phyloP scores from a whole-genome alignment of 2,113 vertebrate genomes.

The Chauna torquata region DNA sequence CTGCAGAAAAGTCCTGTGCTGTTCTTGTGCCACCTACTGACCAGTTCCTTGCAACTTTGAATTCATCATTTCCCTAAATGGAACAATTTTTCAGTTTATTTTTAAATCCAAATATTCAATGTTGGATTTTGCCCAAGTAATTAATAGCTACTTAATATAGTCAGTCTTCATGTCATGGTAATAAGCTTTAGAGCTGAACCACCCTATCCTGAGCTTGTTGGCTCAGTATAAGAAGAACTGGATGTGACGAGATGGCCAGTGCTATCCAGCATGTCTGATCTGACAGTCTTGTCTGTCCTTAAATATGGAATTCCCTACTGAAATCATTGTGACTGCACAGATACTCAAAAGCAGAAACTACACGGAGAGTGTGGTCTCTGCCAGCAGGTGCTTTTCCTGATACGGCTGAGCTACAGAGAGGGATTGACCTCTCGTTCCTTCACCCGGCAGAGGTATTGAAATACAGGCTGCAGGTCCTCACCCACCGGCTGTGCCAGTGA shows the following conservation, averaged over 20 bases:
- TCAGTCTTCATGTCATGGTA: background rate
- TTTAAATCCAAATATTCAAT: background rate
- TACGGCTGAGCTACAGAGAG: background rate
- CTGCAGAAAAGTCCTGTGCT: background rate
- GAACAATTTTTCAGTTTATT: background rate
- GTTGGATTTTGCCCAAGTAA: background rate
- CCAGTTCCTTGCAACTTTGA: background rate
- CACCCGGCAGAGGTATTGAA: background rate
- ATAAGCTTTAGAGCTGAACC: background rate
- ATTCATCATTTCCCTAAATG: fast-evolving
- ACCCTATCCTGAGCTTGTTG: background rate
- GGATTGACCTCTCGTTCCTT: background rate
- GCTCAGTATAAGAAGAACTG: background rate
- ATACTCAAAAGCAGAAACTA: background rate
- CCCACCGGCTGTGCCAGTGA: background rate
- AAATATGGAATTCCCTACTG: background rate
- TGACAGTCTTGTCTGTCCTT: background rate
- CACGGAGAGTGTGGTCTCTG: background rate
- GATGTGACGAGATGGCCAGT: background rate
- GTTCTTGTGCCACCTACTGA: conserved; percentile 69
- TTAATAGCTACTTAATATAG: background rate
- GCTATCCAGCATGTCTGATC: background rate
- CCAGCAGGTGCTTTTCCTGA: background rate
- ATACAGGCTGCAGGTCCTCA: background rate
- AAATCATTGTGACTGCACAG: background rate